These are phyloP conservation scores for Cybosia mesomella DNA, from an alignment of 2,888 invertebrate genomes.

Conservation along the genomic window DNA sequence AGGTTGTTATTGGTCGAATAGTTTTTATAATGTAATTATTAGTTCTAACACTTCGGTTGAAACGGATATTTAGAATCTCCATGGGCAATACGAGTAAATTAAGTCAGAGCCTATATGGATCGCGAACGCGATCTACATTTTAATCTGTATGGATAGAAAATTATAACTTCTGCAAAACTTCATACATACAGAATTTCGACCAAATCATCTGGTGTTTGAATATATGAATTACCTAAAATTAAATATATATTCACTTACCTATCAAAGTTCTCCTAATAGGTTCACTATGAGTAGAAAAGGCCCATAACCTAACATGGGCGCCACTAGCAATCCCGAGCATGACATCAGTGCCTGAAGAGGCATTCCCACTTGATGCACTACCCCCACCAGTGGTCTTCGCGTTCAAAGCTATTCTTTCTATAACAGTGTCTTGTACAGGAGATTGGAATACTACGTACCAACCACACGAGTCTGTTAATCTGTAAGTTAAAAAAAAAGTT, in stretches of 20 bases:
- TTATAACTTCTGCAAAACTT: too few species aligned
- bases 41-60: too few species aligned
- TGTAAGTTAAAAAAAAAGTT: constrained; percentile 46
- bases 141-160: too few species aligned
- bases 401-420: constrained; percentile 97
- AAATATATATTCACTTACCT: constrained; percentile 61
- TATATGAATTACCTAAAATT: too few species aligned
- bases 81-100: too few species aligned
- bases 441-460: constrained; percentile 98
- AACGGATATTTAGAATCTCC: too few species aligned
- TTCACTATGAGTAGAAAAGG: constrained; percentile 83
- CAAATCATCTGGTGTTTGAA: too few species aligned
- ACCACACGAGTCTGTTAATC: constrained; percentile 98
- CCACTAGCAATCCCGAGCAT: constrained; percentile 84
- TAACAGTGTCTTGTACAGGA: constrained; percentile 94
- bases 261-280: constrained; percentile 81
- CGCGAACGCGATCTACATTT: too few species aligned
- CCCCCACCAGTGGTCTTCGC: constrained; percentile 84
- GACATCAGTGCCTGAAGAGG: constrained; percentile 76
- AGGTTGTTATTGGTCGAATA: too few species aligned
- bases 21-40: too few species aligned
- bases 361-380: constrained; percentile 70
- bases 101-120: too few species aligned
- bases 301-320: constrained; percentile 80
- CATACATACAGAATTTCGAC: too few species aligned